Base-by-base conservation (phyloP, 2,113 vertebrate species). In the Strix aluco region DNA sequence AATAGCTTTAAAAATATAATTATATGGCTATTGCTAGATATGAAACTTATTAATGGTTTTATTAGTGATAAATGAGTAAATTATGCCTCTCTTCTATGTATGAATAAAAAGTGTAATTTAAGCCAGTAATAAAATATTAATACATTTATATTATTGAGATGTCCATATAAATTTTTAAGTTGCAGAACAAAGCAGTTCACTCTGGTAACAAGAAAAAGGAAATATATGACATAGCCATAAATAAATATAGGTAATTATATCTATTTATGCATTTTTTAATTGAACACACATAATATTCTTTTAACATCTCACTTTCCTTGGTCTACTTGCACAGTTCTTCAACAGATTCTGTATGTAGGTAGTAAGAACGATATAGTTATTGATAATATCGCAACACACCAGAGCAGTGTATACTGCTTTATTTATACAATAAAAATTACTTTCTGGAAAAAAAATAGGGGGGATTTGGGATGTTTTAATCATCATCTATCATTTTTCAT, bases 1-100 rank as follows among this genome's bases (percentile, higher is more conserved):
- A 94, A 69, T 85, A 38, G 2, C 21, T 96, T 82, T 63, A 92
- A 93, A 74, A 94, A 80, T 78, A 74, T 84, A 92, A 86, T 88
- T 93, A 71, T 84, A 49, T 65, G 25, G 8, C 6, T 87, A 72
- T 74, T 92, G 52, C 30, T 91, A 86, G 22, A 49, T 84, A 79
- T 38, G 34, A 78, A 86, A 19, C 4, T n/a, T 73, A 83, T 66
- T 89, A 92, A 90, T 86, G 65, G 22, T 38, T 72, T 81, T 95
- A 84, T 75, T 84, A 81, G n/a, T 47, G 36, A 87, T 34, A 94
- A 93, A 94, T 86, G 36, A 63, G 10, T 83, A 26, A 88, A 84
- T 89, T 65, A 57, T 81, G 34, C 18, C 29, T 78, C 47, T 77
- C 4, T 34, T 70, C 59, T 63, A 8, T 34, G 13, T 84, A 75